Conservation (phyloP, 2,888 invertebrate species). For the Rhagophthalmus giganteus region DNA sequence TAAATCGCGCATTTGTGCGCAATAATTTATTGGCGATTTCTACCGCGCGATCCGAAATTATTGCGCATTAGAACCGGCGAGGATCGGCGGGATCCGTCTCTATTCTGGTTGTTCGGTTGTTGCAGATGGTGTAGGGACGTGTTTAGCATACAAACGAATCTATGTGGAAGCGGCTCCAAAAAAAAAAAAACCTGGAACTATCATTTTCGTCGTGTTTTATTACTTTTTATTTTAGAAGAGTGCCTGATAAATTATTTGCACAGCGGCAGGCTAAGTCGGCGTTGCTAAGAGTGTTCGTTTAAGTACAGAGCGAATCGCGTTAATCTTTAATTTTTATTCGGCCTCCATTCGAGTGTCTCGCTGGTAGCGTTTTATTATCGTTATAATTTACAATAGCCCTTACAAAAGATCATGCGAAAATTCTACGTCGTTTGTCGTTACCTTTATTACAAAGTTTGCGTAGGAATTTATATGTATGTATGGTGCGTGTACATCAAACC, state of each 20-base stretch:
- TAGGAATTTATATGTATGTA: neutral
- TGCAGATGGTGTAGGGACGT: no score
- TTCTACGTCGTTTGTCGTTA: no score
- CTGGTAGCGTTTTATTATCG: constrained; percentile 26
- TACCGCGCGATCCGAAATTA: constrained; percentile 22
- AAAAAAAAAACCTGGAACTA: constrained; percentile 26
- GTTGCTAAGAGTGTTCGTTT: constrained; percentile 24
- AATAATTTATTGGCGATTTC: constrained; percentile 22
- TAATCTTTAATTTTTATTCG: constrained; percentile 23
- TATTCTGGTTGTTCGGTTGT: constrained; percentile 24
- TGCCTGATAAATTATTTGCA: constrained; percentile 29
- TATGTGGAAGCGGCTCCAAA: constrained; percentile 17
- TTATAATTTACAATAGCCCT: constrained; percentile 20
- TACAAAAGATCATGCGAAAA: neutral
- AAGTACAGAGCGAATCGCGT: constrained; percentile 25
- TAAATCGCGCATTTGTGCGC: constrained; percentile 22
- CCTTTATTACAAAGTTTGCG: neutral
- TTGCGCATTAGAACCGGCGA: constrained; percentile 19
- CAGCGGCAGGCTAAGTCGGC: constrained; percentile 26
- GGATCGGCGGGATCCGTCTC: constrained; percentile 15
- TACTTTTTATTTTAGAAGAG: constrained; percentile 26
- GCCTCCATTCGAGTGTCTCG: constrained; percentile 17
- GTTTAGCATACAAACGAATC: constrained; percentile 31
- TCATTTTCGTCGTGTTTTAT: constrained; percentile 27
- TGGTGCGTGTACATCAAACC: no score